Conservation (phyloP, 2,113 vertebrate genomes). For the Psephotus haematonotus region DNA sequence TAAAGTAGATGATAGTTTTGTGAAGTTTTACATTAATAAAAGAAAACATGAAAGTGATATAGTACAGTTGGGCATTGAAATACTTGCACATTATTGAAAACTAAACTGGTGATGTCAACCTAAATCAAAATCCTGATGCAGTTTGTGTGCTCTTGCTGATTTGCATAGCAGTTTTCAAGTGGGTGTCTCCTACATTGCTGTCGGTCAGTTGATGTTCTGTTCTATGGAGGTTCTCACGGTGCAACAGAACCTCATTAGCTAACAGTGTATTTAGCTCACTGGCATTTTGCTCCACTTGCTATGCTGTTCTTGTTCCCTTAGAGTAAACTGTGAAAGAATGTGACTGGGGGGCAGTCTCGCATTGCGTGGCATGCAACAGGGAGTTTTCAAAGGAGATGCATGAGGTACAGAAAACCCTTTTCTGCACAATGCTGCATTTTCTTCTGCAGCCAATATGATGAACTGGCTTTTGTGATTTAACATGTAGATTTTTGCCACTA, state of each 20-base stretch:
- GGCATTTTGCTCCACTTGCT: conserved; percentile 46
- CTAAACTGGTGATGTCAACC: not conserved
- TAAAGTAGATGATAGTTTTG: not conserved
- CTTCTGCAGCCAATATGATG: not conserved
- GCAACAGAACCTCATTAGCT: not conserved
- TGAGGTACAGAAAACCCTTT: not conserved
- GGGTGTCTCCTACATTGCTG: not conserved
- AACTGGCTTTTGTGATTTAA: not conserved
- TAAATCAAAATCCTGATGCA: not conserved
- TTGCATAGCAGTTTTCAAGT: not conserved
- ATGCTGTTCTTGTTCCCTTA: conserved; percentile 30
- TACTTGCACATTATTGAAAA: not conserved
- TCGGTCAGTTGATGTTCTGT: not conserved
- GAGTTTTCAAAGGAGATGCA: not conserved
- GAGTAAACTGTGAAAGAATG: conserved; percentile 35
- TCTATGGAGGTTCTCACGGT: not conserved
- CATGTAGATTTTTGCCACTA: not conserved
- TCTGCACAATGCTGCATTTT: not conserved
- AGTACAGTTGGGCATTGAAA: not conserved
- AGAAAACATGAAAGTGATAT: not conserved
- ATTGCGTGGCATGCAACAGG: not conserved
- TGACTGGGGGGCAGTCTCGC: not conserved
- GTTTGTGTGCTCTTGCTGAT: not conserved
- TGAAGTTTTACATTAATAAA: not conserved
- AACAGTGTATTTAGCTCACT: not conserved